These are phyloP conservation scores for Clusia tigrina DNA, from an alignment of 2,888 invertebrate species.

Conservation along the genomic window DNA sequence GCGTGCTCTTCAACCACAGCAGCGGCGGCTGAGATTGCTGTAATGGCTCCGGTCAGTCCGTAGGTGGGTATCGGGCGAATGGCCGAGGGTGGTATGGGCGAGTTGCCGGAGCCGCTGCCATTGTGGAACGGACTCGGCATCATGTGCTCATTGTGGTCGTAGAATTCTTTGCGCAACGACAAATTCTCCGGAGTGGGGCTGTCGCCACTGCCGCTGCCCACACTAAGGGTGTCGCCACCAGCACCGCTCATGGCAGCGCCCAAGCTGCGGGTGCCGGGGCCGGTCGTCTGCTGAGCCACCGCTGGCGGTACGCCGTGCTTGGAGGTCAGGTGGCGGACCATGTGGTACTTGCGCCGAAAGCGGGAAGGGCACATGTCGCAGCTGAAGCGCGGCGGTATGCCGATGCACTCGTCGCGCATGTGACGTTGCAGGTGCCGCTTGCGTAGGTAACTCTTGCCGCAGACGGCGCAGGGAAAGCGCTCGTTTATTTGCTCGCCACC, in stretches of 20 bases:
- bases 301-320: conserved; percentile 62
- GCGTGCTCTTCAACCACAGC: conserved; percentile 54
- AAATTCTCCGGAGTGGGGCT: conserved; percentile 60
- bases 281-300: conserved; percentile 52
- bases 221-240: conserved; percentile 26
- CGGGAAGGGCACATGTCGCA: conserved; percentile 66
- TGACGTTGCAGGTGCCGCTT: conserved; percentile 71
- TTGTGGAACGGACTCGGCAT: conserved; percentile 34
- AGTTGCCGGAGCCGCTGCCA: conserved; percentile 18
- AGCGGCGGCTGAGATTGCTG: conserved; percentile 58
- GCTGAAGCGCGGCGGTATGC: conserved; percentile 66
- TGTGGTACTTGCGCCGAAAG: conserved; percentile 67
- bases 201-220: conserved; percentile 39
- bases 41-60: conserved; percentile 60
- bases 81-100: conserved; percentile 49
- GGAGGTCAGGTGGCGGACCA: conserved; percentile 65
- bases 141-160: conserved; percentile 30
- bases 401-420: conserved; percentile 67
- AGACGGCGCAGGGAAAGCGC: conserved; percentile 67
- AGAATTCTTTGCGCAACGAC: conserved; percentile 50
- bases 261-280: conserved; percentile 42
- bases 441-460: conserved; percentile 69
- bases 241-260: background rate
- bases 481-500: conserved; percentile 44
- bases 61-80: conserved; percentile 55